Percentiles rank a stretch among this genome's conserved stretches.
Evolutionary conservation across 2,888 invertebrate genomes (phyloP).

Genomic region (Himalopsyche anomala): DNA sequence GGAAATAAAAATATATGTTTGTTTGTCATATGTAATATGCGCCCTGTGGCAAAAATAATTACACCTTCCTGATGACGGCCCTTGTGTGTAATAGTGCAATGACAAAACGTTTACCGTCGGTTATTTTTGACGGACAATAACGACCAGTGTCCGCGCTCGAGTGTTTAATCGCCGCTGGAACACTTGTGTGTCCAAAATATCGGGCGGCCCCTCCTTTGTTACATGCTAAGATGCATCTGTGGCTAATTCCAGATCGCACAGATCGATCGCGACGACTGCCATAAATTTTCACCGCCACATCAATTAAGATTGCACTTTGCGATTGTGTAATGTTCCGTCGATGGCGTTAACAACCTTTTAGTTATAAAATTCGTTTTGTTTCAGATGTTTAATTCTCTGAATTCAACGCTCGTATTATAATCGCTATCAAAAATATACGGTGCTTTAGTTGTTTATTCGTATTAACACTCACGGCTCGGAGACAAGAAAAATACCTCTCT

Average conservation of each 20-base stretch:
- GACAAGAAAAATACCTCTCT: too few species aligned
- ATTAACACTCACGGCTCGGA: too few species aligned
- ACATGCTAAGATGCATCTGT: background rate
- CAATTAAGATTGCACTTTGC: slow-evolving; percentile 54
- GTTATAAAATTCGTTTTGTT: too few species aligned
- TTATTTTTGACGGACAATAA: slow-evolving; percentile 1
- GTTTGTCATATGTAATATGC: too few species aligned
- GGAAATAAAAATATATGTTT: too few species aligned
- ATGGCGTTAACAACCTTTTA: background rate
- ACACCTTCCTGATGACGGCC: too few species aligned
- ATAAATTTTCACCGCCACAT: slow-evolving; percentile 49
- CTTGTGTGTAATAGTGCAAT: too few species aligned
- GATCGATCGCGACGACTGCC: slow-evolving; percentile 48
- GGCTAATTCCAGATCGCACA: background rate
- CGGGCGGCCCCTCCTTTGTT: background rate
- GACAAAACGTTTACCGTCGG: background rate
- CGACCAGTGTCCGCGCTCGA: background rate
- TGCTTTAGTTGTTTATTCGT: too few species aligned
- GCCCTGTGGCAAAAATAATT: too few species aligned
- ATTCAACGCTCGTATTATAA: background rate
- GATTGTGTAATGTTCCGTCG: slow-evolving; percentile 39
- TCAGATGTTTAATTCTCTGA: too few species aligned
- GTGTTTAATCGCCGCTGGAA: background rate
- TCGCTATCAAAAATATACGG: too few species aligned
- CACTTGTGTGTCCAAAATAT: background rate